Evolutionary conservation across 1,140 invertebrate species (phyloP), one percentile per base, ranked within the genome.

Genomic region (Stegodyphus mimosarum): DNA sequence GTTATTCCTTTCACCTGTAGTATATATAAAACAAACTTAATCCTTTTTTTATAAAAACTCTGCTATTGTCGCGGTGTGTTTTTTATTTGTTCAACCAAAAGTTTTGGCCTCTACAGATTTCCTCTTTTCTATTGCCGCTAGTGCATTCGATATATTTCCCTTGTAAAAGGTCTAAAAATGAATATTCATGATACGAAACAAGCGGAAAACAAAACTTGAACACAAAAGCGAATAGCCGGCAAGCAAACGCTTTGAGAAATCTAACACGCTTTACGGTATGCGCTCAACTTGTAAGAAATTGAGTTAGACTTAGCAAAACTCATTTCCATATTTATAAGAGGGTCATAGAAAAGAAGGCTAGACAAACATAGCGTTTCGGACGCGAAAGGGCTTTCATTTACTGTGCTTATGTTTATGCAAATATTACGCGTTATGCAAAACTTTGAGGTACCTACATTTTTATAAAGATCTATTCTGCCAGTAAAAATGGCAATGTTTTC

Each of bases 321-420:
- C 15, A 81, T 81, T 81, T 81, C 79, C 79, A 81, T 81, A 81
- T 81, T 81, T 81, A 73, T 73, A 81, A 73, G 70, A 64, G 79
- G 53, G 11, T 53, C 49, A 71, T 73, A 73, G 15, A 64, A 53
- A 81, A 81, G 69, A 70, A 81, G 55, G 53, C 49, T 33, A 73
- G 79, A 73, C 71, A 81, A 81, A 81, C 79, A 81, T 64, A 64
- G n/a, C n/a, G 15, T 18, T 49, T 64, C 17, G 9, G 70, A 66
- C 48, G 53, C 18, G 52, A 81, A 55, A 72, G n/a, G 64, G 73
- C 70, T 81, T 64, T 81, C 70, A 73, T 81, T 81, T 73, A 6
- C n/a, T 64, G 48, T 80, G 78, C 67, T 80, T 80, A 73, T 66
- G 49, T 73, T 81, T 81, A 81, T 81, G 70, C 67, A 81, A 81